Percentiles rank a stretch among this genome's conserved stretches.
Evolutionary conservation across 2,797 vertebrate genomes (phyloP).

Genomic region (Pseudopleuronectes americanus): DNA sequence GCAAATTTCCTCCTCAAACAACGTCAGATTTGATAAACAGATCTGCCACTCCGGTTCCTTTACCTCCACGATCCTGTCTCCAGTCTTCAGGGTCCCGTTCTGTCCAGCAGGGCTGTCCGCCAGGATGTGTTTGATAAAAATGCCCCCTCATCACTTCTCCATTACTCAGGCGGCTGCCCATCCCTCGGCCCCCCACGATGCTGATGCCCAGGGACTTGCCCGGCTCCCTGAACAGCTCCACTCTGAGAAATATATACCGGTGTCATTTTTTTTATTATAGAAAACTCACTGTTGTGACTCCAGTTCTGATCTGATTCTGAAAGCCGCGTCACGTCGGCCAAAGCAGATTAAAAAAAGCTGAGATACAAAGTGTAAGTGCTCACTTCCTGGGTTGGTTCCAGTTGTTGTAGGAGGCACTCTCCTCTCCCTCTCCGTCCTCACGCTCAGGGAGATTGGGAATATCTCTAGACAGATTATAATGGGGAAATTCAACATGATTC

Average conservation of each 20-base stretch:
- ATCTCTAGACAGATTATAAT: constrained; percentile 66
- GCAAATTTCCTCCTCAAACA: not conserved
- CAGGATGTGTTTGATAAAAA: constrained; percentile 98
- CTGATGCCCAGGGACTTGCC: constrained; percentile 97
- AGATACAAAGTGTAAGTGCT: constrained; percentile 44
- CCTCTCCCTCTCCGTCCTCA: constrained; percentile 98
- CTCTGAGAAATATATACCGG: constrained; percentile 77
- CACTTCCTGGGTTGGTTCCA: constrained; percentile 96
- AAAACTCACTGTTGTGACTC: constrained; percentile 19
- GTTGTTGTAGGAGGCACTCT: constrained; percentile 90
- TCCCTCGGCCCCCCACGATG: constrained; percentile 96
- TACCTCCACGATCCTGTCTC: constrained; percentile 97
- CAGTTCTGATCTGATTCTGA: constrained; percentile 4
- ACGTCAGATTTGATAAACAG: too few relatives aligned
- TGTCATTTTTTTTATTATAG: not conserved
- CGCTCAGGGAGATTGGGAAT: constrained; percentile 93
- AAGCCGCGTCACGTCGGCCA: constrained; percentile 3
- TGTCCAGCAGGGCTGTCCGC: constrained; percentile 96
- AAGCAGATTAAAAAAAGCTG: constrained; percentile 12
- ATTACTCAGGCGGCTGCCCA: constrained; percentile 96
- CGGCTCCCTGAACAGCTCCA: constrained; percentile 93
- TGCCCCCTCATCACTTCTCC: constrained; percentile 98
- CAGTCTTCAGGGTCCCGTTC: constrained; percentile 94
- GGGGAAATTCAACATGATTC: too few relatives aligned
- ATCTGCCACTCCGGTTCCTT: not conserved